Evolutionary conservation across 1,140 invertebrate species (phyloP), one percentile per base, ranked within the genome.

Genomic region (Mizuhopecten yessoensis): DNA sequence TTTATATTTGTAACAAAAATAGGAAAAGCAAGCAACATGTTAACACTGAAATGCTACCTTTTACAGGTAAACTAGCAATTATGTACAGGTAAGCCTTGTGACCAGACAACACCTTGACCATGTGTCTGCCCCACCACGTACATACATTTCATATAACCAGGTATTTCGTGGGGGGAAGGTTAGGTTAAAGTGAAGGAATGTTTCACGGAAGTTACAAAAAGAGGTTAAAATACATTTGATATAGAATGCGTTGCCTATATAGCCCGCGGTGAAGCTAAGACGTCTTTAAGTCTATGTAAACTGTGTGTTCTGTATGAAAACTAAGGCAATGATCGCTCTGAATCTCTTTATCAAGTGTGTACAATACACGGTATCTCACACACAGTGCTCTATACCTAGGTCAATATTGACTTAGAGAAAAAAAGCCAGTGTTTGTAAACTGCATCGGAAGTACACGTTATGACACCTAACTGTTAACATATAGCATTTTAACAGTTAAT

Each of bases 221-320:
- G 23, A 29, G 57, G 15, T 75, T 75, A 57, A 75, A 75, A 75
- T 75, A 75, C 17, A 75, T 75, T 75, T 75, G 57, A 75, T 75
- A 75, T n/a, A 75, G n/a, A n/a, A n/a, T 75, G 11, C 57, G 9
- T 45, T 75, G 5, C 23, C 57, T 3, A 75, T 23, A n/a, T 75
- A 75, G 57, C 57, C 57, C n/a, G 57, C 57, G 57, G 57, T 75
- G 57, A 29, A 29, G 57, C 29, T 75, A 75, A 75, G 57, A 29
- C 57, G 57, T 75, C 57, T 75, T 75, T 29, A 75, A 75, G 57
- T 75, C 57, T 75, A 75, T 75, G 11, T 75, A 75, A 75, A 75
- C 57, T 75, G 57, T 75, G 57, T 75, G 57, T 75, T 75, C 57
- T 2, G 23, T 75, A 75, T 75, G 57, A n/a, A 75, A 75, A 29